A percentile compares a stretch with the other conserved stretches of the same genome.
Conservation (phyloP, 2,888 invertebrate genomes). For the Mechanitis mazaeus region DNA sequence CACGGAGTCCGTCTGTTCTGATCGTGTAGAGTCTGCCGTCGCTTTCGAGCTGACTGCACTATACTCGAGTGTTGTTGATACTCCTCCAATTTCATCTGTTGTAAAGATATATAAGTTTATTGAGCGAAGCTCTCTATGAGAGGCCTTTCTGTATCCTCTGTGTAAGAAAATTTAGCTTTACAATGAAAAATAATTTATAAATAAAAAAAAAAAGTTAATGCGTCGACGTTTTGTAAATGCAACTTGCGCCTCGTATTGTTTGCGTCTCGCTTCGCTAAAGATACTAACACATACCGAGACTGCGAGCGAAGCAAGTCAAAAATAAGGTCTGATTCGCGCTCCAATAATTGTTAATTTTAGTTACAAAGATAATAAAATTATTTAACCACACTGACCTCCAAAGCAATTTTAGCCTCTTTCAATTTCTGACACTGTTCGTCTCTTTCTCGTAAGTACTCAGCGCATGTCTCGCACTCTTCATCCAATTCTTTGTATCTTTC, state of each 20-base stretch:
- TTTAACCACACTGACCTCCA: slow-evolving; percentile 43
- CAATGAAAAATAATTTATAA: too few species aligned
- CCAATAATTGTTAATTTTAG: neutral
- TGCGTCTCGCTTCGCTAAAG: too few species aligned
- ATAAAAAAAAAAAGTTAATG: too few species aligned
- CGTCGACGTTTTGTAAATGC: too few species aligned
- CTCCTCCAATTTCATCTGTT: slow-evolving; percentile 49
- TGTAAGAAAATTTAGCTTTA: too few species aligned
- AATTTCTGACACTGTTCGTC: slow-evolving; percentile 53
- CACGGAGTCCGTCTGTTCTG: slow-evolving; percentile 35
- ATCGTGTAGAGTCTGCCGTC: slow-evolving; percentile 58
- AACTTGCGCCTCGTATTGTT: too few species aligned
- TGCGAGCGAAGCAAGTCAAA: too few species aligned
- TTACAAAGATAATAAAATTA: neutral
- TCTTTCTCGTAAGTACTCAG: slow-evolving; percentile 50
- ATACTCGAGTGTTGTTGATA: slow-evolving; percentile 34
- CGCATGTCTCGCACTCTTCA: slow-evolving; percentile 67
- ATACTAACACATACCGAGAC: too few species aligned
- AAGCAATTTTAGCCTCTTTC: slow-evolving; percentile 45
- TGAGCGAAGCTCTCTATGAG: too few species aligned
- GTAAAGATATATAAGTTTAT: slow-evolving; percentile 7
- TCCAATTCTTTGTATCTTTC: slow-evolving; percentile 59
- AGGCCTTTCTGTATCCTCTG: too few species aligned
- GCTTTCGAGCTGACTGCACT: slow-evolving; percentile 45
- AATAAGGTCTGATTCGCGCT: too few species aligned